Base-by-base conservation (phyloP, 2,888 invertebrate genomes). In the Drosophila mimetica region DNA sequence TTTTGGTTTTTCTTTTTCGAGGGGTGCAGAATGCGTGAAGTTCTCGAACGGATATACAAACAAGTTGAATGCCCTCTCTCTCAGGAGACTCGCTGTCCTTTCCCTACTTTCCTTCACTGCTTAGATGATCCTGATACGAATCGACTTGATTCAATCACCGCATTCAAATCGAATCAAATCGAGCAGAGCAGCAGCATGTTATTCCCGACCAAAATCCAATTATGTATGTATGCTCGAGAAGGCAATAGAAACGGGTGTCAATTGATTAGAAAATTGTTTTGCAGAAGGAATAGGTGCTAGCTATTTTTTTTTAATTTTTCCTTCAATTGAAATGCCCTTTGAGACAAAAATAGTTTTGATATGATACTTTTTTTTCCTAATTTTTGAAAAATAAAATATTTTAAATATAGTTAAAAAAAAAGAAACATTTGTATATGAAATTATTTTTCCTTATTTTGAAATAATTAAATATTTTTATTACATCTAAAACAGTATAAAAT, bases 91-190 rank as follows among this genome's bases (percentile, higher is more conserved):
- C 18, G 1, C 13, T 1, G 32, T 5, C 34, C 2, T 14, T 4
- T 42, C 22, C n/a, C 9, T n/a, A 28, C 55, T 42, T 11, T 4
- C 25, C 2, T 9, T 20, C 11, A 2, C 28, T 9, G 18, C 18
- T 28, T 2, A 39, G 28, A 11, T 30, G 58, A 60, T 60, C 22
- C 36, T 58, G 60, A 60, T 58, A 58, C 34, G 44, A 58, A 58
- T 58, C 46, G 60, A 46, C 34, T 37, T 46, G 36, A 57, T 57
- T 52, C 14, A 51, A 51, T 51, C 18, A 13, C 13, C 11, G 18
- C 36, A 51, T 5, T 57, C 55, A 28, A 55, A 37, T 36, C 11
- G 36, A 55, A 55, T 44, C 58, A 60, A 58, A 46, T 46, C 14
- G 36, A 58, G 28, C 36, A 14, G 6, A 37, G 28, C 14, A 36